Percentiles rank a stretch among this genome's conserved stretches.
Evolutionary conservation across 2,113 vertebrate genomes (phyloP).

Genomic region (Passerina amoena): DNA sequence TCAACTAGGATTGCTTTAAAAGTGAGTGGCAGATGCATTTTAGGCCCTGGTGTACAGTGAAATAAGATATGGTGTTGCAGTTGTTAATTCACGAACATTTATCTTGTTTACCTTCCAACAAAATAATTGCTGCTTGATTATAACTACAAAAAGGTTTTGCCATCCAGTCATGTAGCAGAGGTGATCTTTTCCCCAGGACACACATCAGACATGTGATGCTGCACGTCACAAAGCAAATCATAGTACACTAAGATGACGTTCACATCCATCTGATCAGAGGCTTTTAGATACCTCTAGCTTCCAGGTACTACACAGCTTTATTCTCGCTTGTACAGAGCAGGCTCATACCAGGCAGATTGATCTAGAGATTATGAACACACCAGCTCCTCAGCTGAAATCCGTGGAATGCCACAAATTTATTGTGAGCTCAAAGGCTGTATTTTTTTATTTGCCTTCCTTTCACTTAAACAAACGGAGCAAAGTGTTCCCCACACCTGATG

Average conservation of each 20-base stretch:
- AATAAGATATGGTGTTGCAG: neutral
- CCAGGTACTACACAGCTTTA: neutral
- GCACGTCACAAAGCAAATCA: conserved; percentile 47
- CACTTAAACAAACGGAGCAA: neutral
- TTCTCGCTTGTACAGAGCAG: neutral
- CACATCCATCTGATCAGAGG: neutral
- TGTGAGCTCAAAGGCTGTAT: neutral
- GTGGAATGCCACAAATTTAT: neutral
- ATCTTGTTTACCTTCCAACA: conserved; percentile 57
- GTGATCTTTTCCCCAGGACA: conserved; percentile 34
- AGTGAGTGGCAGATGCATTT: neutral
- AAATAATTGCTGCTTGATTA: conserved; percentile 65
- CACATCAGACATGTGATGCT: neutral
- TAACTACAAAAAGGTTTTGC: conserved; percentile 61
- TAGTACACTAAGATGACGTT: neutral
- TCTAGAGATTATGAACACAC: neutral
- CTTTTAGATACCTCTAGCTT: neutral
- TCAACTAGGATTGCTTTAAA: neutral
- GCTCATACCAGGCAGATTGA: neutral
- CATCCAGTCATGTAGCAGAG: conserved; percentile 43
- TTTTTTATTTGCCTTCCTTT: neutral
- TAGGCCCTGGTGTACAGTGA: neutral
- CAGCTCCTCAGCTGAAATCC: neutral
- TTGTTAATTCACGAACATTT: conserved; percentile 38
- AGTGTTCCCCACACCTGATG: neutral